Percentiles rank a stretch among this genome's conserved stretches.
These are phyloP conservation scores for Serranus cabrilla DNA, from an alignment of 2,797 vertebrate genomes.

Conservation along the genomic window DNA sequence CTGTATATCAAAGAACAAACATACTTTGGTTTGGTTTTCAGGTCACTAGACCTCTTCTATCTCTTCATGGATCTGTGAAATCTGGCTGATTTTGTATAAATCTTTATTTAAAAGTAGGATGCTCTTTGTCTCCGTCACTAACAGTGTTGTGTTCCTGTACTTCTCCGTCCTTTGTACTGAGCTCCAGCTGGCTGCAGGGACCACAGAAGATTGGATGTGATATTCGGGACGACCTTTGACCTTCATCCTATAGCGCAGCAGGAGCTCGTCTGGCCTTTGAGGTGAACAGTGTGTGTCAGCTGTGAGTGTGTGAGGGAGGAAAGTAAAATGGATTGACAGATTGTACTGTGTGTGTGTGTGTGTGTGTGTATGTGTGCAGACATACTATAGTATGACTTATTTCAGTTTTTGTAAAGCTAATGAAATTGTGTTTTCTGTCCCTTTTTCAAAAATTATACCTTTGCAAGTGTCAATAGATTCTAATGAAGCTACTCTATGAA, in stretches of 20 bases:
- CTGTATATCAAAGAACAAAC: too few relatives aligned
- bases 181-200: conserved; percentile 28
- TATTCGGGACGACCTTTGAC: conserved; percentile 48
- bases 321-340: conserved; percentile 43
- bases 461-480: too few relatives aligned
- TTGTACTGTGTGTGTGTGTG: conserved; percentile 39
- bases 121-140: neutral
- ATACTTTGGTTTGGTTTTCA: neutral
- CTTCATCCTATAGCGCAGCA: conserved; percentile 40
- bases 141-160: neutral
- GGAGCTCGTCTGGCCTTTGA: conserved; percentile 50
- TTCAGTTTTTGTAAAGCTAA: too few relatives aligned
- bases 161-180: conserved; percentile 10
- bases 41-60: neutral
- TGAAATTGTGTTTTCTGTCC: too few relatives aligned
- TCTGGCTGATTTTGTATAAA: neutral
- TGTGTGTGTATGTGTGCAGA: conserved; percentile 20
- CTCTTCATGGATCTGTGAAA: neutral
- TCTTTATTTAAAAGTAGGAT: neutral
- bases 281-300: conserved; percentile 47
- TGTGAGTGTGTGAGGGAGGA: conserved; percentile 43
- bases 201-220: conserved; percentile 47
- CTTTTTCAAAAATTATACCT: too few relatives aligned
- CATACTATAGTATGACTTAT: too few relatives aligned
- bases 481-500: too few relatives aligned